A percentile compares a stretch with the other conserved stretches of the same genome.
Conservation (phyloP, 2,797 vertebrate genomes). For the Ispidina picta region DNA sequence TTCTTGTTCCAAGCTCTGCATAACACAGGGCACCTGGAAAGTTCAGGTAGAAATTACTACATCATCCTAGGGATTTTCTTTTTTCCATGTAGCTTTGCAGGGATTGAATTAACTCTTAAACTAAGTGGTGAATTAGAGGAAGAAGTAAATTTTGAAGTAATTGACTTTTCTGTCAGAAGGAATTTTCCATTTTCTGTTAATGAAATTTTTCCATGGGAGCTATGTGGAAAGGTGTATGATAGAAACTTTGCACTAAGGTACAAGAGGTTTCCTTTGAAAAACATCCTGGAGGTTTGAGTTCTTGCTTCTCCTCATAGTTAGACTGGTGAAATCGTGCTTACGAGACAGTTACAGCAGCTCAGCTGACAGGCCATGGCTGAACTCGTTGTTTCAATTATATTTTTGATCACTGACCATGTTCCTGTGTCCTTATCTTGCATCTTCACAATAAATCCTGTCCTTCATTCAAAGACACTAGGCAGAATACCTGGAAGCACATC, state of each 20-base stretch:
- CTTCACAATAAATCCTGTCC: background rate
- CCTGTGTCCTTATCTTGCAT: background rate
- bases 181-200: background rate
- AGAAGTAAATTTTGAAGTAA: background rate
- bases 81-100: background rate
- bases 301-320: background rate
- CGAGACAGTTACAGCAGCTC: background rate
- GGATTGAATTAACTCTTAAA: background rate
- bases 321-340: background rate
- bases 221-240: background rate
- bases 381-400: background rate
- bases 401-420: background rate
- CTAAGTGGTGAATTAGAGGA: background rate
- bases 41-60: slow-evolving; percentile 14
- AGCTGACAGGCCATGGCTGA: background rate
- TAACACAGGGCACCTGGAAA: slow-evolving; percentile 83
- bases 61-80: background rate
- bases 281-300: background rate
- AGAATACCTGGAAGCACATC: background rate
- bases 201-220: background rate
- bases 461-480: background rate
- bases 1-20: slow-evolving; percentile 83
- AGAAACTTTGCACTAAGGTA: background rate
- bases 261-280: background rate
- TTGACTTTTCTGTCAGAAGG: background rate